Evolutionary conservation across 2,113 vertebrate species (phyloP), one percentile per base, ranked within the genome.

Genomic region (Tychaedon coryphoeus): DNA sequence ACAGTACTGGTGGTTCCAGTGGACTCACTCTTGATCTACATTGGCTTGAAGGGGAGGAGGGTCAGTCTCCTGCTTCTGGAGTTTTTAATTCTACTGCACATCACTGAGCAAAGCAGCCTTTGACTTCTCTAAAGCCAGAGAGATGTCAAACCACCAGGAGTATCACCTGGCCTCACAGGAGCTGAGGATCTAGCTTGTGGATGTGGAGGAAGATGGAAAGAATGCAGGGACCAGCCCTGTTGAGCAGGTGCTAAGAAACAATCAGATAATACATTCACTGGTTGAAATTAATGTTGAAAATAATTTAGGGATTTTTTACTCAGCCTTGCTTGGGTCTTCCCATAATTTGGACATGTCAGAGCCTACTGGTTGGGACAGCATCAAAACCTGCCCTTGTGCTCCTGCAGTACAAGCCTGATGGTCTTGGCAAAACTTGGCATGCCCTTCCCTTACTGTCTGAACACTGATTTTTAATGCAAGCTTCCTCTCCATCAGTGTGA

Each of bases 141-240:
- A 57, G 51, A 50, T 12, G 20, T 17, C 17, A 48, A 57, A 24
- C 24, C 56, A 19, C 10, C 34, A 71, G 36, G 16, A 67, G 25
- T 33, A 51, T 29, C 28, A 16, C 40, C 40, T 18, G 42, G 40
- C 57, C 43, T 67, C 76, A 40, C 22, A 24, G 36, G 14, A 80
- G 14, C 15, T 70, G n/a, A 70, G 56, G 25, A 50, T 73, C 23
- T 24, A 20, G 10, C 51, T 33, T 54, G 14, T 33, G 60, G 31
- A 77, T 47, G 23, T 54, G 33, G 15, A 73, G 14, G 42, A 25
- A 70, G 28, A 18, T 28, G 26, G 5, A 61, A 42, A 72, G 22
- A 47, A 20, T 18, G 7, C 6, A 33, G 12, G 14, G 16, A n/a
- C 6, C 23, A 70, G 53, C 36, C 25, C 40, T 4, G 0, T 4